Conservation (phyloP, 2,888 invertebrate genomes). For the Meteorus colon region DNA sequence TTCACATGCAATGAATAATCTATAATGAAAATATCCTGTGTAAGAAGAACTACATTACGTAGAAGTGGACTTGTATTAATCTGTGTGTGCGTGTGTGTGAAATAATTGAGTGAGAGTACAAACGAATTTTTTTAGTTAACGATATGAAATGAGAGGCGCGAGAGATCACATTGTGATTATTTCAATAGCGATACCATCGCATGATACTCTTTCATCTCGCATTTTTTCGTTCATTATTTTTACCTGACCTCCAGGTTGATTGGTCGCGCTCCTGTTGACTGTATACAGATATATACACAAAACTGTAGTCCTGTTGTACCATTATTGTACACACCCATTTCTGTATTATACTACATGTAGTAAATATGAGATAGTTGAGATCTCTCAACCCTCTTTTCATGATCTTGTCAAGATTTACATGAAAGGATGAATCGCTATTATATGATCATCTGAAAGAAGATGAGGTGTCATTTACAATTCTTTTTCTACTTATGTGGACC, state of each 20-base stretch:
- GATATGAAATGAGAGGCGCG: constrained; percentile 5
- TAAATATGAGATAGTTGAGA: neutral
- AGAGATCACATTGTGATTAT: constrained; percentile 29
- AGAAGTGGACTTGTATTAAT: neutral
- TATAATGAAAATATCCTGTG: neutral
- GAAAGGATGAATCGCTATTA: constrained; percentile 6
- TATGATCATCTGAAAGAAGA: constrained; percentile 1
- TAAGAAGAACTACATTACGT: neutral
- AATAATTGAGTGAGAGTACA: neutral
- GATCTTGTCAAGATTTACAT: neutral
- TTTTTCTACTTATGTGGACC: neutral
- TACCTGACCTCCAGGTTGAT: constrained; percentile 41
- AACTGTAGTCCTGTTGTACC: neutral
- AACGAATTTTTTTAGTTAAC: neutral
- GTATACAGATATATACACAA: neutral
- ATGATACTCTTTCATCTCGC: constrained; percentile 18
- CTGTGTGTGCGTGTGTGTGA: neutral
- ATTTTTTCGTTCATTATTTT: neutral
- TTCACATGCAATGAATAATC: neutral
- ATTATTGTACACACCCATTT: neutral
- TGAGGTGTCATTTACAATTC: neutral
- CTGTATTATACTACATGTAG: neutral
- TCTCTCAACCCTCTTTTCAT: constrained; percentile 8
- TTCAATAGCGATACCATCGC: constrained; percentile 21
- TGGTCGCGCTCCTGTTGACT: constrained; percentile 31